phyloP scores from a whole-genome alignment of 2,113 vertebrate species.

The Shinisaurus crocodilurus region DNA sequence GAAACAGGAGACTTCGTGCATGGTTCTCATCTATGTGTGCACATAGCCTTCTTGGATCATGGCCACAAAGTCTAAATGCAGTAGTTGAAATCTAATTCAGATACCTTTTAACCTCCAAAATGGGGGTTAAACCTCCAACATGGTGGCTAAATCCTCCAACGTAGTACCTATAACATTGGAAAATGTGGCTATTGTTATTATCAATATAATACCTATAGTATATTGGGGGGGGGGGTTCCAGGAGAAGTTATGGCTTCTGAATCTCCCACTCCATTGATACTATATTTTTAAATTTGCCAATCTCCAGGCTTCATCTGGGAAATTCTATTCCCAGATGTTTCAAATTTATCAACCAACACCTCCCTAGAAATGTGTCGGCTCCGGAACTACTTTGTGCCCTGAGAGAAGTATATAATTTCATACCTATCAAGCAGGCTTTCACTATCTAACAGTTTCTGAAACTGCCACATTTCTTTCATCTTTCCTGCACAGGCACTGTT shows the following conservation, averaged over 20 bases:
- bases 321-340: background rate
- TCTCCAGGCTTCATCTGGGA: background rate
- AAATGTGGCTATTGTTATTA: background rate
- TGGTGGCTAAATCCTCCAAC: background rate
- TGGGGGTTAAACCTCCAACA: too few relatives aligned
- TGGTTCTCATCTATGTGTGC: background rate
- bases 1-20: too few relatives aligned
- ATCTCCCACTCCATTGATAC: too few relatives aligned
- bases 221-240: background rate
- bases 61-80: background rate
- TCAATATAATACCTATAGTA: background rate
- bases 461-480: conserved; percentile 57
- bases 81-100: background rate
- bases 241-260: background rate
- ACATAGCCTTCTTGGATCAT: background rate
- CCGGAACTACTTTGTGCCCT: conserved; percentile 11
- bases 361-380: too few relatives aligned
- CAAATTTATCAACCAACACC: background rate
- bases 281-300: too few relatives aligned
- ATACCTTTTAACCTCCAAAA: too few relatives aligned
- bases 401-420: conserved; percentile 63
- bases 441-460: conserved; percentile 49
- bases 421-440: conserved; percentile 15
- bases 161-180: background rate
- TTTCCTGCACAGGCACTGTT: conserved; percentile 51